phyloP scores from a whole-genome alignment of 2,113 vertebrate genomes.

The Pangasianodon gigas region DNA sequence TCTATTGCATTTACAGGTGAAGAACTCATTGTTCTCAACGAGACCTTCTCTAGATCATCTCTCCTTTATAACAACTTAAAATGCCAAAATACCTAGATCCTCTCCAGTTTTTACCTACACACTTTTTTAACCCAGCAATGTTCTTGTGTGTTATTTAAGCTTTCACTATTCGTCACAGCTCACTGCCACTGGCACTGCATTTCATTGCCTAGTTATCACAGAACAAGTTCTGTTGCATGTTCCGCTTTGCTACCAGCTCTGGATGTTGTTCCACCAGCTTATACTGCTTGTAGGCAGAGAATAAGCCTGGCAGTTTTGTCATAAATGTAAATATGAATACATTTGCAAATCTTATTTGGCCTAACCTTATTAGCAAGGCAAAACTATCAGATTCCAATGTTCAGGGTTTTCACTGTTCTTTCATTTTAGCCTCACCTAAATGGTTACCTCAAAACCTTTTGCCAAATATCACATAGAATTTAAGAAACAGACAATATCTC shows the following conservation, averaged over 20 bases:
- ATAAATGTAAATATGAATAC: not conserved
- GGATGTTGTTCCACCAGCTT: not conserved
- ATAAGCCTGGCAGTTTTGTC: not conserved
- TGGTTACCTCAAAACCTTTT: not conserved
- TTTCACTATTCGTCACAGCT: not conserved
- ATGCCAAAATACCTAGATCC: not conserved
- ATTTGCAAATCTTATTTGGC: not conserved
- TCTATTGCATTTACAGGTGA: not conserved
- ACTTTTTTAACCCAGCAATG: not conserved
- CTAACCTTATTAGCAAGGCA: not conserved
- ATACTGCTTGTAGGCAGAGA: not conserved
- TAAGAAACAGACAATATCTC: not conserved
- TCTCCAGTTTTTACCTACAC: not conserved
- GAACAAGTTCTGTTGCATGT: not conserved
- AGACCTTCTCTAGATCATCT: not conserved
- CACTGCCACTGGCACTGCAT: not conserved
- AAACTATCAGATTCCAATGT: not conserved
- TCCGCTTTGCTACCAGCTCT: not conserved
- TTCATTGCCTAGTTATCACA: not conserved
- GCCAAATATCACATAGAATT: not conserved
- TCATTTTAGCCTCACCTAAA: not conserved
- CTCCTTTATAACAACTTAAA: not conserved
- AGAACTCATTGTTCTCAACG: not conserved
- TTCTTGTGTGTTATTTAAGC: not conserved
- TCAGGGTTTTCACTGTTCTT: not conserved